Evolutionary conservation across 2,888 invertebrate genomes (phyloP), one percentile per base, ranked within the genome.

Genomic region (Drosophila yooni): DNA sequence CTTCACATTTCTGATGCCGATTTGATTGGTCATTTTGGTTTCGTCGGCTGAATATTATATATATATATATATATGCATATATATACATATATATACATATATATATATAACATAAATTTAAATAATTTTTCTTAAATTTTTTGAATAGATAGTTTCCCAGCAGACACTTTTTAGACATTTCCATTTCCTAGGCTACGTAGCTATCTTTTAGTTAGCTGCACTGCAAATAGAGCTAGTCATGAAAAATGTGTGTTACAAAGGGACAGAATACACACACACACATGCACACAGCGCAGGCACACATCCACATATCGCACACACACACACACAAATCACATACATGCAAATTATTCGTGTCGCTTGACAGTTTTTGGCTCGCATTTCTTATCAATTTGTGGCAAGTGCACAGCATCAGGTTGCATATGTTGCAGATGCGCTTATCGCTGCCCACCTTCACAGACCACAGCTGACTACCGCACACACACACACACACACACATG

Each of bases 341-440:
- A 52, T 46, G 36, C 18, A 62, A n/a, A 36, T 25, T 27, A 72
- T 58, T 50, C 31, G 62, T 43, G 29, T 18, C 3, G 60, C 46
- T 27, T 69, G 78, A 69, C 70, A 76, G 67, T 80, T 72, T 71
- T 59, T 25, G 54, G 69, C 43, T 64, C 64, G 50, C 60, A 71
- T 72, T 79, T 79, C 82, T 81, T 81, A 74, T 81, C 79, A 81
- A 72, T 81, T 81, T 74, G 64, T 40, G 48, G 70, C 43, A 68
- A 50, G 18, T 58, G 50, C 31, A 52, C 25, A 7, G 38, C 51
- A 62, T 29, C 18, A 43, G 64, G 66, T 48, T 59, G 65, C 58
- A 64, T 58, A 56, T 66, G 71, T 65, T 66, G 67, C 74, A 72
- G 66, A 56, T 75, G 67, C 65, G 67, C 72, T 82, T 81, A 79